phyloP scores from a whole-genome alignment of 2,888 invertebrate species.

The Nyleta sp. region DNA sequence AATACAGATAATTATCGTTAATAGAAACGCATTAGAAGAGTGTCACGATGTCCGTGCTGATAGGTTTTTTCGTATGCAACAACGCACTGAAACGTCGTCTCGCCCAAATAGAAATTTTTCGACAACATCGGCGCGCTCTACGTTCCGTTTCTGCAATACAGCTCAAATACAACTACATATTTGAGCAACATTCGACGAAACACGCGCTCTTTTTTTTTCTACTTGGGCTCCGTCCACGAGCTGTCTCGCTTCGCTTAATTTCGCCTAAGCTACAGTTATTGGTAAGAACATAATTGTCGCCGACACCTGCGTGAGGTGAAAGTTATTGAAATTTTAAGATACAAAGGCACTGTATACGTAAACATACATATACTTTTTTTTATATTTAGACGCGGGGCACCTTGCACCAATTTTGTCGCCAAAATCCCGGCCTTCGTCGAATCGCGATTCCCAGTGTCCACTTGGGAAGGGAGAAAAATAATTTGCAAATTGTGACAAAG shows the following conservation, averaged over 20 bases:
- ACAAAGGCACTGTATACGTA: slow-evolving; percentile 82
- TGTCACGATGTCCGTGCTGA: slow-evolving; percentile 71
- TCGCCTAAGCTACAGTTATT: slow-evolving; percentile 41
- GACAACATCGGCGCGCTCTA: background rate
- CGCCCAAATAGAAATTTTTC: slow-evolving; percentile 23
- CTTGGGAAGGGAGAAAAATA: slow-evolving; percentile 14
- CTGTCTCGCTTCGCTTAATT: slow-evolving; percentile 20
- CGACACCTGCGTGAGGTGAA: slow-evolving; percentile 62
- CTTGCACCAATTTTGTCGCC: slow-evolving; percentile 28
- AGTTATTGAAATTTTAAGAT: slow-evolving; percentile 70
- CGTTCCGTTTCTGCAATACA: no score
- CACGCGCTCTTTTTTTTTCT: no score
- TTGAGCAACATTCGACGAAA: no score
- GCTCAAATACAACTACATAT: no score
- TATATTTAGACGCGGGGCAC: slow-evolving; percentile 64
- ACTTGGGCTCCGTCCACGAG: slow-evolving; percentile 7
- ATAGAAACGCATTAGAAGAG: slow-evolving; percentile 72
- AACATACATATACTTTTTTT: slow-evolving; percentile 71
- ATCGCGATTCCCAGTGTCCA: background rate
- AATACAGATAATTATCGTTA: slow-evolving; percentile 73
- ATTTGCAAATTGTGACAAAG: slow-evolving; percentile 30
- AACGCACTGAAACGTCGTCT: slow-evolving; percentile 38
- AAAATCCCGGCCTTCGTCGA: background rate
- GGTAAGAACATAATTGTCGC: slow-evolving; percentile 46
- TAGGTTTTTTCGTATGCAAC: slow-evolving; percentile 52